Conservation (phyloP, 2,888 invertebrate species). For the Lasioglossum malachurum region DNA sequence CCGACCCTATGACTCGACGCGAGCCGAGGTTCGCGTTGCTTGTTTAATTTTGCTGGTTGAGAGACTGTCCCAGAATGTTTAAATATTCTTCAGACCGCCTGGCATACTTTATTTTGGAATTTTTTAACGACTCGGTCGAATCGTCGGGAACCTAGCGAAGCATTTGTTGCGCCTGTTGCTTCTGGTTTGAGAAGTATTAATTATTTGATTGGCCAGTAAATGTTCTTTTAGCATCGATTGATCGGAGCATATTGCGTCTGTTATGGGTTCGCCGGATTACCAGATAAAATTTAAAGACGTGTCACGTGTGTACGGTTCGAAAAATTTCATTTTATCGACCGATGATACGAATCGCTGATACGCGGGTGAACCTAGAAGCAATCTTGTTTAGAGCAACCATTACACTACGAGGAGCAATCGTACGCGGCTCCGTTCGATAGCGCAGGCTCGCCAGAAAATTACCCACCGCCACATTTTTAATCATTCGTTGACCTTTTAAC, state of each 20-base stretch:
- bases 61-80: not conserved
- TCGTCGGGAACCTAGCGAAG: not conserved
- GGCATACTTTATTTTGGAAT: not conserved
- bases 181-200: too few relatives aligned
- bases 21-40: not conserved
- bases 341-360: slow-evolving; percentile 5
- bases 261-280: not conserved
- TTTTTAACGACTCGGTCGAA: not conserved
- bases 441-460: slow-evolving; percentile 21
- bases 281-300: not conserved
- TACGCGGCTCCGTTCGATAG: not conserved
- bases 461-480: slow-evolving; percentile 31
- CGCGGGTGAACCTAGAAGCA: not conserved
- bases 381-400: not conserved
- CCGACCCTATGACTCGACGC: not conserved
- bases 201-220: not conserved
- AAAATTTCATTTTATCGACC: not conserved
- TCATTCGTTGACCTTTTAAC: slow-evolving; percentile 46
- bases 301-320: not conserved
- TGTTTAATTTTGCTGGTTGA: not conserved
- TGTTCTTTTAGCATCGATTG: not conserved
- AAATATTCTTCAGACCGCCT: not conserved
- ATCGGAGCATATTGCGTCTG: not conserved
- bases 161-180: not conserved
- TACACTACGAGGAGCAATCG: not conserved